Evolutionary conservation across 2,888 invertebrate genomes (phyloP).

Genomic region (Homarus gammarus): DNA sequence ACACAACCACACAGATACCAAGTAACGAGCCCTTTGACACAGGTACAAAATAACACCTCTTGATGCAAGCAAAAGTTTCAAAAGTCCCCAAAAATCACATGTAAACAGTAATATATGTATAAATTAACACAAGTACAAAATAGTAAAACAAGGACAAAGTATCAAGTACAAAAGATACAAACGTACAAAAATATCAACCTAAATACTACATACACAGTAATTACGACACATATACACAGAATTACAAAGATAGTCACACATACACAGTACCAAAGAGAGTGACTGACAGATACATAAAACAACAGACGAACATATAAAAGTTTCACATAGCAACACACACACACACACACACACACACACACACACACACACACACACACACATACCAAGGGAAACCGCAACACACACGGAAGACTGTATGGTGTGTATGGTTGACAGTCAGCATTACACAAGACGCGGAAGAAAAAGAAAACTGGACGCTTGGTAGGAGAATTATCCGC

Average conservation of each 20-base stretch:
- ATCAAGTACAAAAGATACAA: not conserved
- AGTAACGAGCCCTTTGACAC: too few species aligned
- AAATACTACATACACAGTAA: not conserved
- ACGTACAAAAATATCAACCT: not conserved
- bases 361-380: too few species aligned
- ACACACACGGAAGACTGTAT: too few species aligned
- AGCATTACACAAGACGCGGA: too few species aligned
- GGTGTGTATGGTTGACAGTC: too few species aligned
- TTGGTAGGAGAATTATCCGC: too few species aligned
- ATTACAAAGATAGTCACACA: not conserved
- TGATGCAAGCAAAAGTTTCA: not conserved
- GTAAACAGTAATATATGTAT: conserved; percentile 6
- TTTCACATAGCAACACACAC: too few species aligned
- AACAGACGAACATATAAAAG: too few species aligned
- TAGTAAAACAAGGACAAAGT: not conserved
- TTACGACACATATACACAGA: not conserved
- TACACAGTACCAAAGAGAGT: not conserved
- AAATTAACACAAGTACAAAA: not conserved
- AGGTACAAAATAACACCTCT: not conserved
- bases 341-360: too few species aligned
- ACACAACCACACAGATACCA: not conserved
- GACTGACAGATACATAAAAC: too few species aligned
- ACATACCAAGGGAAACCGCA: too few species aligned
- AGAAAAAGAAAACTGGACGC: too few species aligned
- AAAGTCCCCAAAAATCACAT: not conserved